Base-by-base conservation (phyloP, 2,888 invertebrate genomes). In the Microctonus hyperodae region DNA sequence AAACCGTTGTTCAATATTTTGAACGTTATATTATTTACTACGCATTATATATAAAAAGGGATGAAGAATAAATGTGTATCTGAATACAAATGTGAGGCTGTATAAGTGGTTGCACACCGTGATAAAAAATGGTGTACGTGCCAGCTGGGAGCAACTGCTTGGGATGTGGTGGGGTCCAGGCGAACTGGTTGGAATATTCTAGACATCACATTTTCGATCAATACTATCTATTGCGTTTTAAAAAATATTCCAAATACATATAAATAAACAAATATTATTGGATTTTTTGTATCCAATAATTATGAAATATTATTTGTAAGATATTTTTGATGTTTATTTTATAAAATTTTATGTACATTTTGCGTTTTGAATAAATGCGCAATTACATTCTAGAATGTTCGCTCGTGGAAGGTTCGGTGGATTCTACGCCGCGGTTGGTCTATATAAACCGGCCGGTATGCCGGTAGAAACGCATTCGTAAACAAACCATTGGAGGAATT, bases 131-230 rank as follows among this genome's bases (percentile, higher is more conserved):
- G 59, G 68, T 48, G 60, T 66, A 62, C 56, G 68, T 66, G 58
- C 40, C 55, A 63, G 62, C 67, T 44, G 59, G 69, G 68, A 51
- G 56, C 53, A 57, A 55, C 50, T 61, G 59, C 57, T 69, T 71
- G 71, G 69, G 48, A 20, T n/a, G 58, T 70, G 71, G 73, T 74
- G 76, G 76, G 75, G 74, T 64, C 62, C 62, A 64, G 73, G 74
- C 75, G 81, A 80, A 80, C 77, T 78, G 81, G 77, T 82, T 72
- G 81, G 83, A 83, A 83, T 71, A 72, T 75, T 72, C 78, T 75
- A 66, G 58, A 66, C 65, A 44, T 22, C 58, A 59, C 68, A 48
- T 50, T 28, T 22, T 57, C 78, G 82, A 82, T 82, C 83, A 81
- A 83, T 83, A 82, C 78, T 75, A 44, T 31, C 62, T 31, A 58